These are phyloP conservation scores for Leucoptera coffeella DNA, from an alignment of 2,888 invertebrate genomes.

Conservation along the genomic window DNA sequence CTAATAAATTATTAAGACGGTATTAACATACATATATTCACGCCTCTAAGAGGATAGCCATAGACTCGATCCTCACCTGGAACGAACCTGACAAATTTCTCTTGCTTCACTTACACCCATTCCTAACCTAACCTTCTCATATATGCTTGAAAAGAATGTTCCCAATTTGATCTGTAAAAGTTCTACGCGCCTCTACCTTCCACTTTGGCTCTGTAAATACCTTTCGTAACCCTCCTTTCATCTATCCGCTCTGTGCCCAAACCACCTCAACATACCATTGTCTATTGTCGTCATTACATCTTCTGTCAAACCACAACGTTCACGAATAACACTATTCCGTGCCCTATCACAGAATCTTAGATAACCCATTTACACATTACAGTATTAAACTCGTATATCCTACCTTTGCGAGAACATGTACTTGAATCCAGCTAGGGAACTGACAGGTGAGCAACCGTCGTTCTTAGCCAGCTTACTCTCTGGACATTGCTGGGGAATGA, in stretches of 20 bases:
- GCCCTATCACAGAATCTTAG: too few species aligned
- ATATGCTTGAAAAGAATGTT: too few species aligned
- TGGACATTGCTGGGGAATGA: conserved; percentile 30
- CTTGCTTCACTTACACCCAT: neutral
- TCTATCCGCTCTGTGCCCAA: too few species aligned
- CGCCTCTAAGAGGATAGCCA: neutral
- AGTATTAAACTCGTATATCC: neutral
- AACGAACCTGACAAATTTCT: neutral
- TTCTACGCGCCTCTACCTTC: too few species aligned
- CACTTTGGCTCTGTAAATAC: too few species aligned
- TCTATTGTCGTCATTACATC: too few species aligned
- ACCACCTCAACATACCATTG: too few species aligned
- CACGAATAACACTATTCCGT: too few species aligned
- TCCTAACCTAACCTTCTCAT: neutral
- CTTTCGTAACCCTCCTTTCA: too few species aligned
- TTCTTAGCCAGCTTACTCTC: conserved; percentile 12
- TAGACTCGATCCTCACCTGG: neutral
- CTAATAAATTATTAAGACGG: neutral
- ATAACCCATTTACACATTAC: neutral
- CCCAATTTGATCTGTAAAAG: too few species aligned
- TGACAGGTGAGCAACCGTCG: conserved; percentile 22
- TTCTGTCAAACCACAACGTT: too few species aligned
- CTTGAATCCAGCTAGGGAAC: conserved; percentile 19
- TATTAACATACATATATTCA: neutral
- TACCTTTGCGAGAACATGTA: conserved; percentile 35